phyloP scores from a whole-genome alignment of 2,797 vertebrate genomes.

The Naso thynnoides region DNA sequence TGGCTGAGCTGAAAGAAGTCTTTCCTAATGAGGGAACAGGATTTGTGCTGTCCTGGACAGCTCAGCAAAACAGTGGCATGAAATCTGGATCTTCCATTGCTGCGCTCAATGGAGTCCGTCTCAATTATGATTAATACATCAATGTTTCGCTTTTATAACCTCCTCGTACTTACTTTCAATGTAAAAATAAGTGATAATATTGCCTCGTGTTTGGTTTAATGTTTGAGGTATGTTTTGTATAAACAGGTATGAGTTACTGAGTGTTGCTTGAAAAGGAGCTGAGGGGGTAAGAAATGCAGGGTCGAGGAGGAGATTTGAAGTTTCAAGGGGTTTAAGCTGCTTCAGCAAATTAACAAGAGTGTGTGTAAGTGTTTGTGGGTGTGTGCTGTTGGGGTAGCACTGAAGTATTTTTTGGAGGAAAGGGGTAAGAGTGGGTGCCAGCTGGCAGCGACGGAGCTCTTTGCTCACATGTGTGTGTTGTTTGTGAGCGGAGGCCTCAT shows the following conservation, averaged over 20 bases:
- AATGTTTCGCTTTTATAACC: constrained; percentile 25
- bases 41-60: constrained; percentile 37
- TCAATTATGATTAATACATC: constrained; percentile 34
- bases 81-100: constrained; percentile 56
- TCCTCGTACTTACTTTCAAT: constrained; percentile 38
- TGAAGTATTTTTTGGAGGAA: constrained; percentile 43
- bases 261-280: constrained; percentile 25
- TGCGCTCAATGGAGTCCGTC: constrained; percentile 33
- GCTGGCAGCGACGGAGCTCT: constrained; percentile 68
- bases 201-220: constrained; percentile 24
- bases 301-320: constrained; percentile 10
- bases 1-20: constrained; percentile 50
- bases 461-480: constrained; percentile 73
- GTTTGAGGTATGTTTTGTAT: constrained; percentile 33
- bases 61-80: constrained; percentile 47
- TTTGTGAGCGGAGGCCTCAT: constrained; percentile 78
- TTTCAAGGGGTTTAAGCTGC: constrained; percentile 37
- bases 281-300: constrained; percentile 10
- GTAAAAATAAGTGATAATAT: constrained; percentile 35
- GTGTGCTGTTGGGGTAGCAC: constrained; percentile 33
- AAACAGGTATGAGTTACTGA: constrained; percentile 40
- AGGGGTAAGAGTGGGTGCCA: constrained; percentile 56
- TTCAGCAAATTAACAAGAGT: constrained; percentile 42
- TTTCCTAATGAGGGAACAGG: constrained; percentile 65
- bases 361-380: constrained; percentile 21